Evolutionary conservation across 2,797 vertebrate genomes (phyloP), one percentile per base, ranked within the genome.

Genomic region (Moxostoma hubbsi): DNA sequence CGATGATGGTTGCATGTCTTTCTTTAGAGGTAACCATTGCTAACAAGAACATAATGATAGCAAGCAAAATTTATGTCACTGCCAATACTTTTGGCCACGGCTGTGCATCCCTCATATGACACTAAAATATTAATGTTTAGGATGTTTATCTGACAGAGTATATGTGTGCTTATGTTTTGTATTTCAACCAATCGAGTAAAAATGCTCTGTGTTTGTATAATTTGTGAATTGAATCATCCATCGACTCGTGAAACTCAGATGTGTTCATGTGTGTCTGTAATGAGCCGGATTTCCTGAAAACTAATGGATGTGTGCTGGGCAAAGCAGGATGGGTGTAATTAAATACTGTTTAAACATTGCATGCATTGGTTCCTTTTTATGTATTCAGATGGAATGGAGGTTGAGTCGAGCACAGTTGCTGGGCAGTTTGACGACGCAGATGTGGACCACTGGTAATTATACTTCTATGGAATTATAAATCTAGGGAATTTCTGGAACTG

Each of bases 371-470:
- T 68, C 12, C 15, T n/a, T 70, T 69, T 53, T 1, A 18, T 58
- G 62, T 80, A 45, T 87, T 15, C 92, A 97, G 97, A 98, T 82
- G 96, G 96, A 0, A 99, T 98, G 98, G 98, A 99, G 82, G 95
- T 99, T 71, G 98, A 98, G 0, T 6, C 94, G 0, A 89, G 90
- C 0, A 78, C 93, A 1, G 96, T 96, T 69, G 94, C 95, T 0
- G 97, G 97, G 5, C 98, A 99, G 89, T 99, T 99, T 90, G 98
- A 99, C 75, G 98, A 99, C 0, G 97, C 97, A 0, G 97, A 98
- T 67, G 94, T 98, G 0, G 97, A 98, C 70, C 98, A 99, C 92
- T 99, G 95, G 97, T 93, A 86, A 89, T 63, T 72, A 9, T 3
- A 55, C 24, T 24, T 24, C 24, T 24, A 3, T 24, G 24, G 24